Evolutionary conservation across 2,113 vertebrate species (phyloP).

Genomic region (Coptodon rendalli): DNA sequence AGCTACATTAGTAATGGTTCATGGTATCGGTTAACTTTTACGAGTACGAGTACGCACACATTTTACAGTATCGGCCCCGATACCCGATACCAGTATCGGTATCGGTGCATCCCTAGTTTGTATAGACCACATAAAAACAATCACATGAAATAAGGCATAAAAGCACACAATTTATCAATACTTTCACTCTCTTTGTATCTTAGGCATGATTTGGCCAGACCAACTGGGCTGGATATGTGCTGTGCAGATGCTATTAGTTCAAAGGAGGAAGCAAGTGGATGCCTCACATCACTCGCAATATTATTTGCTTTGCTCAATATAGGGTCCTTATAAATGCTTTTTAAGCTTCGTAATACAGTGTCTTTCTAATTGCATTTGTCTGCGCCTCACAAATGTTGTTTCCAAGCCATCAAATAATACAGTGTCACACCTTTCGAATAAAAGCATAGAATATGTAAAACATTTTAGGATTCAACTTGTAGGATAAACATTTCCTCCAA

Average conservation of each 20-base stretch:
- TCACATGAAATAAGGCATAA: background rate
- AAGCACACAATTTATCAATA: background rate
- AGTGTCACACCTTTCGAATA: background rate
- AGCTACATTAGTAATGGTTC: too few species aligned
- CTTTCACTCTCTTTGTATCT: background rate
- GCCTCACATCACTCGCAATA: background rate
- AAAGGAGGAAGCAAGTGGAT: background rate
- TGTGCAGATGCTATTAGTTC: background rate
- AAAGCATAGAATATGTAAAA: background rate
- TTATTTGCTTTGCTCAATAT: background rate
- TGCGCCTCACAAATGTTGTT: fast-evolving
- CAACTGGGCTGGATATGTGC: background rate
- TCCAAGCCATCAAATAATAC: background rate
- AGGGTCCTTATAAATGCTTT: background rate
- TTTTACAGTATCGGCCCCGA: too few species aligned
- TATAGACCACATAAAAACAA: background rate
- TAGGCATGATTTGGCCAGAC: background rate
- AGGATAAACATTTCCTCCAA: background rate
- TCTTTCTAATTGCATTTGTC: background rate
- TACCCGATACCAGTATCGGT: too few species aligned
- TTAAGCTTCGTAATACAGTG: background rate
- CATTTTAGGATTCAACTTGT: background rate
- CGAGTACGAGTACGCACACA: too few species aligned
- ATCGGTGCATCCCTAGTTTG: too few species aligned
- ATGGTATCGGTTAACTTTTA: too few species aligned